Conservation (phyloP, 2,888 invertebrate genomes). For the Eumerus sabulonum region DNA sequence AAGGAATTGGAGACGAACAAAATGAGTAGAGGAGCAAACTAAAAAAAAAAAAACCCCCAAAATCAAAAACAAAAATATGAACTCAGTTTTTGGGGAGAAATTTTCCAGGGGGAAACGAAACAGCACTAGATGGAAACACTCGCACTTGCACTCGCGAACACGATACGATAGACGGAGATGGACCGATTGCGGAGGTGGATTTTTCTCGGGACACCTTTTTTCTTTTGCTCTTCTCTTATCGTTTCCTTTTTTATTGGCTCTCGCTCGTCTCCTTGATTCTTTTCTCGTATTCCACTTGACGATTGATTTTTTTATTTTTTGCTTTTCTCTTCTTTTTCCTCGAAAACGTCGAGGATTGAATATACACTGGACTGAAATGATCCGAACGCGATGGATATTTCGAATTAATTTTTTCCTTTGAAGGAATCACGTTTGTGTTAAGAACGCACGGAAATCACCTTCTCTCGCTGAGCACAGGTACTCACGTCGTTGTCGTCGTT, state of each 20-base stretch:
- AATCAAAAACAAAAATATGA: constrained; percentile 27
- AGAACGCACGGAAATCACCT: constrained; percentile 29
- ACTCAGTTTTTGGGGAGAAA: constrained; percentile 48
- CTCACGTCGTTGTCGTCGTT: constrained; percentile 38
- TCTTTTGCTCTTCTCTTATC: not conserved
- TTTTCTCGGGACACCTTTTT: constrained; percentile 47
- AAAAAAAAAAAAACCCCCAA: constrained; percentile 6
- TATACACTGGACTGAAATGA: not conserved
- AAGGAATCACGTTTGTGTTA: constrained; percentile 3
- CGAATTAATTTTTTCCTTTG: constrained; percentile 11
- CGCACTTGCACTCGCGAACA: constrained; percentile 37
- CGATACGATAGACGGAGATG: constrained; percentile 54
- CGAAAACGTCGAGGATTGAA: not conserved
- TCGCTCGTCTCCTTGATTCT: no score
- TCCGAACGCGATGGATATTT: constrained; percentile 9
- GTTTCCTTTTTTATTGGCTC: not conserved
- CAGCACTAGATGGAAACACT: constrained; percentile 43
- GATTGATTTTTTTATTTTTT: constrained; percentile 62
- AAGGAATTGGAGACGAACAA: not conserved
- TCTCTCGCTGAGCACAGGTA: constrained; percentile 34
- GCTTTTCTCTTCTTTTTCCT: no score
- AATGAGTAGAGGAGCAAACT: constrained; percentile 9
- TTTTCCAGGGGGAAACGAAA: constrained; percentile 47
- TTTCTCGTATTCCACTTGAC: constrained; percentile 51
- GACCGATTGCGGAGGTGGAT: constrained; percentile 40